These are phyloP conservation scores for Periphyllus acericola DNA, from an alignment of 2,888 invertebrate species.

Conservation along the genomic window DNA sequence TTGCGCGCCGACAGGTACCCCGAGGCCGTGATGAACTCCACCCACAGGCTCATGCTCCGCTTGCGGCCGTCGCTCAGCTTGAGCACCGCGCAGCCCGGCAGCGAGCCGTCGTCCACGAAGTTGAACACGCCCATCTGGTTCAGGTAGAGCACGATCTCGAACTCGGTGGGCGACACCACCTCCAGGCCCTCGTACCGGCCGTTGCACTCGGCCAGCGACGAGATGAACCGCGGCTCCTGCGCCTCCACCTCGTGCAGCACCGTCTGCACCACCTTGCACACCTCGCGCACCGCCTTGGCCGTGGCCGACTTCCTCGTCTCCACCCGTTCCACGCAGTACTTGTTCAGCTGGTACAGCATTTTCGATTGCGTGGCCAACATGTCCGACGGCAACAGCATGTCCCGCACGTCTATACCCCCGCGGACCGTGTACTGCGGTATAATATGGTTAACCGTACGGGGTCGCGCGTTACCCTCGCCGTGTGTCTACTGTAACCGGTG, in stretches of 20 bases:
- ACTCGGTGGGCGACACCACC: slow-evolving; percentile 82
- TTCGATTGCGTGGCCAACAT: slow-evolving; percentile 82
- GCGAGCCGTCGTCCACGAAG: slow-evolving; percentile 85
- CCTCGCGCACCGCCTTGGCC: slow-evolving; percentile 79
- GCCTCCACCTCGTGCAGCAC: slow-evolving; percentile 86
- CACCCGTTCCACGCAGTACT: slow-evolving; percentile 82
- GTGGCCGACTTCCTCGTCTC: slow-evolving; percentile 78
- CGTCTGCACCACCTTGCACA: slow-evolving; percentile 84
- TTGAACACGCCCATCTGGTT: slow-evolving; percentile 94
- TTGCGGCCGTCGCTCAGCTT: slow-evolving; percentile 88
- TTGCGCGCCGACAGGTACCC: slow-evolving; percentile 86
- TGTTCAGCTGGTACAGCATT: slow-evolving; percentile 83
- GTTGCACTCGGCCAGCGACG: slow-evolving; percentile 79
- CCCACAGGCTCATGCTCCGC: slow-evolving; percentile 89
- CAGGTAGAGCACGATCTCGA: slow-evolving; percentile 84
- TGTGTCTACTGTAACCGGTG: too few relatives aligned
- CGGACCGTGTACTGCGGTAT: neutral
- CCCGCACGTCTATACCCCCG: neutral
- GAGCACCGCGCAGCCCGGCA: slow-evolving; percentile 84
- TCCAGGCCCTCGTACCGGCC: slow-evolving; percentile 82
- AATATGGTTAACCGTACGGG: too few relatives aligned
- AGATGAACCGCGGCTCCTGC: slow-evolving; percentile 85
- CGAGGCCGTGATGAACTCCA: slow-evolving; percentile 88
- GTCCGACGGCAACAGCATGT: slow-evolving; percentile 76
- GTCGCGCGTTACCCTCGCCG: too few relatives aligned